Evolutionary conservation across 1,140 invertebrate species (phyloP).

Genomic region (Lamellibrachia luymesi): DNA sequence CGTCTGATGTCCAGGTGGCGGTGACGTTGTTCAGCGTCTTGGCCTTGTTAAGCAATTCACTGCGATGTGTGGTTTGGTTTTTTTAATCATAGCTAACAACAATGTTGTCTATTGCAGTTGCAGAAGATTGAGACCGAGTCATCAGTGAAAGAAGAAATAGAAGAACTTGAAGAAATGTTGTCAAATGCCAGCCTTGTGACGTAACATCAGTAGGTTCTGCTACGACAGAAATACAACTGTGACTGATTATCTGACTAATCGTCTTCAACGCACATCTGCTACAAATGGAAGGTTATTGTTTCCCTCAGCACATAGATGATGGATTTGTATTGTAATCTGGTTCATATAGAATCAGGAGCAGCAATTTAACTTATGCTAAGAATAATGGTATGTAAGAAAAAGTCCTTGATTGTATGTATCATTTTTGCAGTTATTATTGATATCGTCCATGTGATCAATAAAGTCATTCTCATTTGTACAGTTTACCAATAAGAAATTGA

Average conservation of each 20-base stretch:
- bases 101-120: background rate
- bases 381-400: too few relatives aligned
- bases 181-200: background rate
- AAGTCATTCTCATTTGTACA: background rate
- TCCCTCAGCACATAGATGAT: too few relatives aligned
- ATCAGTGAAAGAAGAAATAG: background rate
- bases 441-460: background rate
- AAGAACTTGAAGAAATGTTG: background rate
- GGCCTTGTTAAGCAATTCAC: too few relatives aligned
- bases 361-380: too few relatives aligned
- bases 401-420: too few relatives aligned
- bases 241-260: background rate
- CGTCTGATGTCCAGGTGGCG: too few relatives aligned
- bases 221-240: background rate
- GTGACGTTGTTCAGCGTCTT: too few relatives aligned
- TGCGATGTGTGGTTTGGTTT: too few relatives aligned
- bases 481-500: too few relatives aligned
- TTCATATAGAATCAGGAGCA: too few relatives aligned
- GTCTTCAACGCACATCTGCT: background rate
- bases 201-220: background rate
- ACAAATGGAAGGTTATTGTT: background rate
- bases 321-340: too few relatives aligned
- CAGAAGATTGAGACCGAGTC: background rate
- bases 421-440: background rate
- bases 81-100: background rate